Base-by-base conservation (phyloP, 2,888 invertebrate genomes). In the Lepidochitona cinerea region DNA sequence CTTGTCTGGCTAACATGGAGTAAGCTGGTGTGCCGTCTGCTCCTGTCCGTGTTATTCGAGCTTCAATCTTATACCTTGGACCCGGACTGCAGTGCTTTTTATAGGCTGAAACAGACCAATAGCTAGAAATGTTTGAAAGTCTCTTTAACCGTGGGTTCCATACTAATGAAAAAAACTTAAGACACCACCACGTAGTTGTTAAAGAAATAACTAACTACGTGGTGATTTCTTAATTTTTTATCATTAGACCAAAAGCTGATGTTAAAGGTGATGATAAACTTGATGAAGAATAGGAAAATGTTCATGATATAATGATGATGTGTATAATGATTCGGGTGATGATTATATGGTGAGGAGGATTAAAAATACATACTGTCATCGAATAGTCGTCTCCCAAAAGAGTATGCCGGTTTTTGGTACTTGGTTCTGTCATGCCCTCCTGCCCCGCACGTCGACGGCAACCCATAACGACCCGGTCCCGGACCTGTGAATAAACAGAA, bases 1-100 rank as follows among this genome's bases (percentile, higher is more conserved):
- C 69, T 52, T 78, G 84, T 65, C 85, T 75, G 4, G 73, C 79
- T 32, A 84, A 71, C 74, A 85, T 75, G 33, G 87, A 86, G 72
- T 87, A 87, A 23, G 71, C 72, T 4, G 87, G 87, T 18, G 86
- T 86, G 0, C 87, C 87, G 75, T 87, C 87, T 69, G 67, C 72
- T 1, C 87, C 87, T 71, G 79, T 71, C 12, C 84, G 75, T 26
- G 84, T 84, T 0, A 86, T 81, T 29, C 74, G 69, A 3, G 85
- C 75, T 68, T 85, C 75, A 5, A 86, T 79, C 64, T 75, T 79
- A 70, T 87, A 84, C 14, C 81, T 82, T 65, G 87, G 87, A 6
- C 87, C 87, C n/a, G 87, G 87, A 72, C 84, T 82, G 69, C 73
- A 70, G 68, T 75, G 74, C 26, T 78, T 80, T 32, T 72, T 70